Base-by-base conservation (phyloP, 35 echinoderm and acorn worm genomes). In the Antedon bifida region DNA sequence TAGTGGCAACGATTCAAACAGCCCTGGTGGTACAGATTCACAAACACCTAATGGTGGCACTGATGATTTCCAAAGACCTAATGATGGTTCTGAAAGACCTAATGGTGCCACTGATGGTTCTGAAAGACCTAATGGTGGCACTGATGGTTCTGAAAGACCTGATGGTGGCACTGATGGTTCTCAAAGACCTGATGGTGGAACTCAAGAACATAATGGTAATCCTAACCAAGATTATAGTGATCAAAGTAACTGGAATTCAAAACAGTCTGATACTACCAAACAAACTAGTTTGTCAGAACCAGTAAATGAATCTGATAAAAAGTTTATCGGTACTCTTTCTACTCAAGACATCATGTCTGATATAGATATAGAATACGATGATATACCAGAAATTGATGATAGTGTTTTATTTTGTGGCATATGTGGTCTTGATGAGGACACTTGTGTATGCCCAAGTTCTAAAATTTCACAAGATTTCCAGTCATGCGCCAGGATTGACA, bases 381-480 rank as follows among this genome's bases (percentile, higher is more conserved):
- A 96, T 36, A 82, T 96, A 11, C 89, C 86, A 0, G 92, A 96
- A 13, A 51, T 96, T 33, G 92, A 96, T 79, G 88, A 96, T 31
- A 55, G 88, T 30, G 77, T 88, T 31, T 45, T 91, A n/a, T 90
- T 88, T 46, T 96, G 92, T 91, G 89, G 82, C 8, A 51, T 82
- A 38, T 96, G 92, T 83, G 88, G 92, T 75, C 79, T 88, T 4
- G 92, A 96, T 83, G 89, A 91, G 12, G 92, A 96, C 30, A 36
- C 75, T 29, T 96, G 92, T 91, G 32, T 88, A 13, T 96, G 92
- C 75, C 82, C 86, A 26, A 64, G 51, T 19, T 64, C 19, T 16
- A 64, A 64, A 26, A 21, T 16, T 44, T 5, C 39, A 64, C 51
- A 64, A 26, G 23, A 19, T 64, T 26, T 7, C 26, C 7, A 64